Conservation (phyloP, 2,113 vertebrate genomes). For the Bubalus kerabau region DNA sequence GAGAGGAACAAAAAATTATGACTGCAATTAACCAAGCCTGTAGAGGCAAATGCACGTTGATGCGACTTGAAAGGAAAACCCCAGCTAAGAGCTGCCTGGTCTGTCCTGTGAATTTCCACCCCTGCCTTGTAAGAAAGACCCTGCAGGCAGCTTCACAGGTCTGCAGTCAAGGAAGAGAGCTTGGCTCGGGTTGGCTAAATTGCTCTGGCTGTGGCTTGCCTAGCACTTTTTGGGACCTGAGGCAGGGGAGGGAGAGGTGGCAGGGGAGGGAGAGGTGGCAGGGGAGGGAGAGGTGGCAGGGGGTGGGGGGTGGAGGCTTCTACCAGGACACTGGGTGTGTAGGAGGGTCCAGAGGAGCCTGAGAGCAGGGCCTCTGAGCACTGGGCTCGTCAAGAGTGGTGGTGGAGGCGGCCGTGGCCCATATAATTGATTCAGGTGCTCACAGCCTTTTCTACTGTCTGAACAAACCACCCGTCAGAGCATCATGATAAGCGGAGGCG, state of each 20-base stretch:
- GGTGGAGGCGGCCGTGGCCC: neutral
- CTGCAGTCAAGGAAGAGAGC: neutral
- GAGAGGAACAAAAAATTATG: neutral
- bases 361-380: neutral
- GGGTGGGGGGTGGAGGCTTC: neutral
- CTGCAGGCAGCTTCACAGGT: neutral
- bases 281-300: neutral
- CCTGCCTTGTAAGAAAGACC: neutral
- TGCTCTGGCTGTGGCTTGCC: neutral
- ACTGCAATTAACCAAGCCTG: neutral
- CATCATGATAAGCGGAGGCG: accelerated
- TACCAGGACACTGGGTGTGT: neutral
- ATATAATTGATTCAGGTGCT: neutral
- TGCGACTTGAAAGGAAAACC: neutral
- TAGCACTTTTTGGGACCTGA: neutral
- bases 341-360: neutral
- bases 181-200: neutral
- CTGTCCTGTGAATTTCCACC: neutral
- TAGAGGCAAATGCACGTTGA: neutral
- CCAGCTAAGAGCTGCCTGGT: neutral
- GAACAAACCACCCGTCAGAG: neutral
- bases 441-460: neutral
- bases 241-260: neutral
- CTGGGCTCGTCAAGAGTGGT: accelerated
- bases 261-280: neutral